Evolutionary conservation across 1,140 invertebrate species (phyloP).

Genomic region (Hylaeus anthracinus): DNA sequence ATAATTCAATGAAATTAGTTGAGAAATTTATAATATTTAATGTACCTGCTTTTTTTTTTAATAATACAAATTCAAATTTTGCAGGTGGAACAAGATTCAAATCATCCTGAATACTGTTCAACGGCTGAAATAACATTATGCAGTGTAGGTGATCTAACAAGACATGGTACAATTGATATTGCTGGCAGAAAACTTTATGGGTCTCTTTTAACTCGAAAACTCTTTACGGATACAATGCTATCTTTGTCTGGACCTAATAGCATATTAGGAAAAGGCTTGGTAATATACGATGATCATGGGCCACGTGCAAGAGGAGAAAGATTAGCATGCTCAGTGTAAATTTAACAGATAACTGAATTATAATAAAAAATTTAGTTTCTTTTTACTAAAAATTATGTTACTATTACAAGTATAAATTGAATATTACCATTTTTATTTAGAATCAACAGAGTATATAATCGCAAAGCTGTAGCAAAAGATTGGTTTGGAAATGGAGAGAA

Average conservation of each 20-base stretch:
- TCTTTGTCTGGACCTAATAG: conserved; percentile 88
- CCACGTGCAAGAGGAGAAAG: conserved; percentile 92
- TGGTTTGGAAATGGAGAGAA: conserved; percentile 91
- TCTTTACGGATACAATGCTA: conserved; percentile 90
- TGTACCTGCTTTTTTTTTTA: neutral
- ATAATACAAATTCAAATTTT: conserved; percentile 2
- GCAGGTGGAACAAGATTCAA: conserved; percentile 79
- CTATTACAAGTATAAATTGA: neutral
- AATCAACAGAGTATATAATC: conserved; percentile 87
- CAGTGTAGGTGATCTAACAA: conserved; percentile 86
- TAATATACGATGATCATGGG: conserved; percentile 93
- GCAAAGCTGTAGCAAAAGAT: conserved; percentile 92
- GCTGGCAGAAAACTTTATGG: conserved; percentile 86
- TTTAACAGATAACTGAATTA: conserved; percentile 26
- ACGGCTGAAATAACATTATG: conserved; percentile 83
- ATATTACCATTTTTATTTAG: conserved; percentile 75
- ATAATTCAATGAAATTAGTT: conserved; percentile 48
- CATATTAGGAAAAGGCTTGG: conserved; percentile 91
- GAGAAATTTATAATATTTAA: conserved; percentile 11
- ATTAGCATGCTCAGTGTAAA: conserved; percentile 92
- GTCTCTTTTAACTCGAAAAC: conserved; percentile 84
- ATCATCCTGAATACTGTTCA: conserved; percentile 80
- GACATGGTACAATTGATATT: conserved; percentile 87
- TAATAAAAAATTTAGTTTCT: conserved; percentile 6
- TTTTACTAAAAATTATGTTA: neutral